phyloP scores from a whole-genome alignment of 2,888 invertebrate genomes.

The Caenorhabditis macrosperma region DNA sequence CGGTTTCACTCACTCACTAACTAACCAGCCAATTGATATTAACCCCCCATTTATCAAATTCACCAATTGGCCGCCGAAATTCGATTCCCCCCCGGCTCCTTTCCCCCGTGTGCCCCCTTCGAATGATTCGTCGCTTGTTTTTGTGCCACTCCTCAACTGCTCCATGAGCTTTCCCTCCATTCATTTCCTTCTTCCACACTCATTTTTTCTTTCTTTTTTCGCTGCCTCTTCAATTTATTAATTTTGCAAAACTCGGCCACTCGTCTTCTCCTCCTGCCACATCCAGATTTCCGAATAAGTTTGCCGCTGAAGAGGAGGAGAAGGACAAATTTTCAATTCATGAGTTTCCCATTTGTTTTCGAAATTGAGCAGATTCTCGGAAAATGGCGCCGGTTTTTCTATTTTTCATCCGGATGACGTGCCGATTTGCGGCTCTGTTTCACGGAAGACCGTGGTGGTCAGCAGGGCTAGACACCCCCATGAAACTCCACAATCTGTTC shows the following conservation, averaged over 20 bases:
- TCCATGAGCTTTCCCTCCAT: not conserved
- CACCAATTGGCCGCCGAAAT: not conserved
- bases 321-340: not conserved
- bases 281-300: not conserved
- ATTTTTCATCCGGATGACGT: not conserved
- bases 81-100: not conserved
- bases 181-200: not conserved
- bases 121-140: not conserved
- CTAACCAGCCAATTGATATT: not conserved
- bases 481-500: too few species aligned
- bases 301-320: not conserved
- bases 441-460: too few species aligned
- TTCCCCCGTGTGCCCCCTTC: too few species aligned
- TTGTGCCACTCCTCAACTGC: not conserved
- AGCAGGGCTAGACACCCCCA: too few species aligned
- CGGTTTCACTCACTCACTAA: not conserved
- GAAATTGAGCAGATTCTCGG: not conserved
- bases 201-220: too few species aligned
- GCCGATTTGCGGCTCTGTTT: too few species aligned
- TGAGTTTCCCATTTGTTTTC: conserved; percentile 10
- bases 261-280: not conserved
- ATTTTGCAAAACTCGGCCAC: not conserved
- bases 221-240: too few species aligned
- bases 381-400: not conserved
- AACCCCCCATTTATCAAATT: not conserved